Evolutionary conservation across 37 sponge, comb jelly and placozoan genomes (phyloP).

Genomic region (Halisarca cf. caerulea): DNA sequence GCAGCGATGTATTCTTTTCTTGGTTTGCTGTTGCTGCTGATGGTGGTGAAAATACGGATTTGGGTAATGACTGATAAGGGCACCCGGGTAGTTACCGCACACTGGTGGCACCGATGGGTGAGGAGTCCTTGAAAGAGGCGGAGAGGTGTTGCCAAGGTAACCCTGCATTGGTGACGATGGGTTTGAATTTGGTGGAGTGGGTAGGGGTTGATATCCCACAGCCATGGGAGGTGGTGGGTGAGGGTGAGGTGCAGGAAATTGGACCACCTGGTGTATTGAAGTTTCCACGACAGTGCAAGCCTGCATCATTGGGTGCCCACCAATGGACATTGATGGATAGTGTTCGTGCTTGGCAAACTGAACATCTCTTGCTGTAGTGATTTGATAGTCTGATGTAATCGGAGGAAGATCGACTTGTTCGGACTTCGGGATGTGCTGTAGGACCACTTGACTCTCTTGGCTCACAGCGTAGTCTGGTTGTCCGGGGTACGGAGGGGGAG

Average conservation of each 20-base stretch:
- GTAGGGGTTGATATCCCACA: slow-evolving; percentile 52
- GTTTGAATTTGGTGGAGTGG: slow-evolving; percentile 64
- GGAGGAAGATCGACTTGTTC: slow-evolving; percentile 27
- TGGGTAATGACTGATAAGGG: slow-evolving; percentile 32
- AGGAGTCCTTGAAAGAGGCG: slow-evolving; percentile 24
- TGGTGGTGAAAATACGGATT: slow-evolving; percentile 26
- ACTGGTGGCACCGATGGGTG: slow-evolving; percentile 27
- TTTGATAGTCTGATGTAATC: not conserved
- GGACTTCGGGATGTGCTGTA: not conserved
- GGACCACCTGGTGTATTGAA: not conserved
- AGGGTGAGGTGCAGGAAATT: not conserved
- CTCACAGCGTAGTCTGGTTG: not conserved
- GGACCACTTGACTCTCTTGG: too few species aligned
- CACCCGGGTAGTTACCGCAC: slow-evolving; percentile 9
- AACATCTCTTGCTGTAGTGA: not conserved
- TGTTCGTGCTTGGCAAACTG: slow-evolving; percentile 7
- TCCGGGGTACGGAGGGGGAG: slow-evolving; percentile 20
- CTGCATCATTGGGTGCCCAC: slow-evolving; percentile 16
- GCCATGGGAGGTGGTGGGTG: slow-evolving; percentile 29
- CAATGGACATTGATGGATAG: not conserved
- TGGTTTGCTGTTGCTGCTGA: slow-evolving; percentile 27
- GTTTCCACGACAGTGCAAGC: slow-evolving; percentile 9
- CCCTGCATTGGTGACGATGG: slow-evolving; percentile 63
- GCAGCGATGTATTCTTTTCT: slow-evolving; percentile 92
- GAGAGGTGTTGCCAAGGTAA: not conserved